Percentiles rank a stretch among this genome's conserved stretches.
Evolutionary conservation across 2,797 vertebrate species (phyloP).

Genomic region (Xenentodon cancila): DNA sequence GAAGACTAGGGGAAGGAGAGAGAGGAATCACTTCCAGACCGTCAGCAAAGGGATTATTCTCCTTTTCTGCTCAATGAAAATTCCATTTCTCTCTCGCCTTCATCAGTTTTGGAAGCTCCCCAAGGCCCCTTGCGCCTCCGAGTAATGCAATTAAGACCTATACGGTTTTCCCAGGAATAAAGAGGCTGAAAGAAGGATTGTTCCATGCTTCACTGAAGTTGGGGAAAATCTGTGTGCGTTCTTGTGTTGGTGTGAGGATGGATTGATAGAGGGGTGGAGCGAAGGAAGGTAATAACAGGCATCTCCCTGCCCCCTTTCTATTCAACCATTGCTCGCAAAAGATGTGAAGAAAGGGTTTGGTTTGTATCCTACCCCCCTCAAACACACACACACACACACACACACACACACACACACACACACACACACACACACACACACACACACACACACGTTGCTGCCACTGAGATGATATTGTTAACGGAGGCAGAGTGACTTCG

Average conservation of each 20-base stretch:
- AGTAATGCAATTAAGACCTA: constrained; percentile 82
- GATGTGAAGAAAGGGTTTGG: constrained; percentile 38
- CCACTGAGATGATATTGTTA: constrained; percentile 43
- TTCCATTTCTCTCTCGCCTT: constrained; percentile 70
- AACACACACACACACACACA: constrained; percentile 9
- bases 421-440: constrained; percentile 2
- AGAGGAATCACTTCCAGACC: constrained; percentile 58
- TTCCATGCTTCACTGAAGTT: constrained; percentile 66
- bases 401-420: constrained; percentile 9
- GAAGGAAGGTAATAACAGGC: constrained; percentile 50
- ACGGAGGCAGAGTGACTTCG: constrained; percentile 38
- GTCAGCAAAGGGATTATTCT: constrained; percentile 70
- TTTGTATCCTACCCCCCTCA: constrained; percentile 11
- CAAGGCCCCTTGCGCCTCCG: constrained; percentile 46
- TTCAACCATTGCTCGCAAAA: constrained; percentile 35
- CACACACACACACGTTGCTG: constrained; percentile 12
- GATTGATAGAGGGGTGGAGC: constrained; percentile 64
- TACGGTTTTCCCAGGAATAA: constrained; percentile 77
- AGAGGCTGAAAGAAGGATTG: constrained; percentile 70
- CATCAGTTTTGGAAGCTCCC: constrained; percentile 42
- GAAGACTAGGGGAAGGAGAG: constrained; percentile 33
- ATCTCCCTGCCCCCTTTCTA: constrained; percentile 25
- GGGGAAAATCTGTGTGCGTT: constrained; percentile 45
- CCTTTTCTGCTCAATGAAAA: constrained; percentile 74
- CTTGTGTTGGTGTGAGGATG: constrained; percentile 35